These are phyloP conservation scores for Microtus pennsylvanicus DNA, from an alignment of 2,113 vertebrate species.

Conservation along the genomic window DNA sequence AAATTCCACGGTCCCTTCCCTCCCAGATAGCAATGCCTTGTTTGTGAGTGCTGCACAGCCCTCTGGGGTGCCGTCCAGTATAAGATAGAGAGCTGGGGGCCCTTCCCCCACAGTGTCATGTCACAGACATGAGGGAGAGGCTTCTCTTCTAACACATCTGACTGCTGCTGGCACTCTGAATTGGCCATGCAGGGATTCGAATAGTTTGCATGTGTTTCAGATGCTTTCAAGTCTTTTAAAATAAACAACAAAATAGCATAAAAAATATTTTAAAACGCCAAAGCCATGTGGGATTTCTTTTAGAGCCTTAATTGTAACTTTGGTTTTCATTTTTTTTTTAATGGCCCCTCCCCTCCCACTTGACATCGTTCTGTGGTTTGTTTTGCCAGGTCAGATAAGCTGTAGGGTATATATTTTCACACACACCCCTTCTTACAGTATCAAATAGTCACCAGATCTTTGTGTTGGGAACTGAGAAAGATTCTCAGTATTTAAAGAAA, in stretches of 20 bases:
- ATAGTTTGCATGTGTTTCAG: conserved; percentile 83
- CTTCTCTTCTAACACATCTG: conserved; percentile 80
- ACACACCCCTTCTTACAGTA: conserved; percentile 38
- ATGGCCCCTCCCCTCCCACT: neutral
- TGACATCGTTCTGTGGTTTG: conserved; percentile 43
- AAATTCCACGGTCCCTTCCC: conserved; percentile 88
- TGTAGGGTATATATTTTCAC: neutral
- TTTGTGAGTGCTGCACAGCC: conserved; percentile 93
- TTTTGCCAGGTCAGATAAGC: conserved; percentile 59
- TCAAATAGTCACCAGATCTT: conserved; percentile 42
- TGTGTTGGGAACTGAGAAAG: conserved; percentile 19
- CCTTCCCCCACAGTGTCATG: conserved; percentile 71
- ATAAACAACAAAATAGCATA: conserved; percentile 80
- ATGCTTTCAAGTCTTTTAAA: conserved; percentile 78
- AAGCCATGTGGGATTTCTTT: conserved; percentile 90
- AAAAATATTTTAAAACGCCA: conserved; percentile 90
- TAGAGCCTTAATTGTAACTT: conserved; percentile 88
- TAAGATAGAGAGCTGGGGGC: conserved; percentile 91
- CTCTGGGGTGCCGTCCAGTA: conserved; percentile 90
- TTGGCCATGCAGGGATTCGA: conserved; percentile 78
- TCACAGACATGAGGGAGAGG: conserved; percentile 67
- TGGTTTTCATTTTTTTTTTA: conserved; percentile 35
- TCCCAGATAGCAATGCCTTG: conserved; percentile 89
- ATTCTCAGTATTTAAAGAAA: conserved; percentile 55
- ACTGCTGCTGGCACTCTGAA: conserved; percentile 83